These are phyloP conservation scores for Zaprionus kolodkinae DNA, from an alignment of 1,140 invertebrate species.

Conservation along the genomic window DNA sequence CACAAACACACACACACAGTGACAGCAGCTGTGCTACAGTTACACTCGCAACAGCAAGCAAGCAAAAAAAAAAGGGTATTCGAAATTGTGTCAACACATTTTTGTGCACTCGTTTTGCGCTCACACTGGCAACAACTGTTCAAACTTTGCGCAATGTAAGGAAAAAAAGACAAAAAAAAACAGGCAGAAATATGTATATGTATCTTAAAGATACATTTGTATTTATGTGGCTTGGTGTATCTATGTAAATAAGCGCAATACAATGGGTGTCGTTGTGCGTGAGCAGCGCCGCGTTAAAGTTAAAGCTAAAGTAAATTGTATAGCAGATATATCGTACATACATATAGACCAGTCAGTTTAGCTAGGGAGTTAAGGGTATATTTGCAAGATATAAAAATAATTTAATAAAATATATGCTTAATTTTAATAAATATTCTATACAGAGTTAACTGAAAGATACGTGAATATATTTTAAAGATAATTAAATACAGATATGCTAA, in stretches of 20 bases:
- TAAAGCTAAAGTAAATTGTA: background rate
- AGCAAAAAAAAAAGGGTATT: constrained; percentile 60
- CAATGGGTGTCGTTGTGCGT: constrained; percentile 49
- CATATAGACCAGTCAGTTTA: background rate
- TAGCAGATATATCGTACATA: constrained; percentile 1
- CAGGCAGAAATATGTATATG: constrained; percentile 8
- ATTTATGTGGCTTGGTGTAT: constrained; percentile 14
- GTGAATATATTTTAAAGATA: too few relatives aligned
- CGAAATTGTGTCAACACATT: constrained; percentile 74
- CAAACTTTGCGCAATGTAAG: constrained; percentile 62
- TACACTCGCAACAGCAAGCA: constrained; percentile 21
- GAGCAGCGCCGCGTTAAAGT: constrained; percentile 25
- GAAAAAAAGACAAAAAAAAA: constrained; percentile 31
- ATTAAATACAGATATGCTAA: background rate
- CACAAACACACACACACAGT: constrained; percentile 9
- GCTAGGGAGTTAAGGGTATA: background rate
- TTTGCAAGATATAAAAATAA: background rate
- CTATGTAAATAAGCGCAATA: constrained; percentile 44
- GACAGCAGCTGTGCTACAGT: constrained; percentile 18
- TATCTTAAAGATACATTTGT: constrained; percentile 35
- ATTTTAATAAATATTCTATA: background rate
- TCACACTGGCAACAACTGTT: constrained; percentile 58
- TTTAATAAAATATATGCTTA: background rate
- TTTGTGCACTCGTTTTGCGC: constrained; percentile 45
- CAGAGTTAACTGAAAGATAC: too few relatives aligned